phyloP scores from a whole-genome alignment of 1,140 invertebrate genomes.

The Aphis gossypii region DNA sequence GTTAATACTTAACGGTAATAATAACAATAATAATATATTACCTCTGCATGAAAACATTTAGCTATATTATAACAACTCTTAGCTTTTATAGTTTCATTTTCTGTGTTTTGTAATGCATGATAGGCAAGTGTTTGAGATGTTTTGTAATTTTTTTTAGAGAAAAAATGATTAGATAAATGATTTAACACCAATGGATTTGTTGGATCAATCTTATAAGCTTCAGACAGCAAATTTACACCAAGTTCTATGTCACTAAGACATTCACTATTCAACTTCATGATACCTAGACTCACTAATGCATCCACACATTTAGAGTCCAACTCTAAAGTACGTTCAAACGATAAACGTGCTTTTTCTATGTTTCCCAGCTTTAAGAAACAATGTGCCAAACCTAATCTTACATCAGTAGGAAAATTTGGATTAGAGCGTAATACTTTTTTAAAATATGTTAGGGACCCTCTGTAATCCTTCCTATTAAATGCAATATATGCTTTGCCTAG shows the following conservation, averaged over 20 bases:
- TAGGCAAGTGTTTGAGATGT: constrained; percentile 96
- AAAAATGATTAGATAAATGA: constrained; percentile 99
- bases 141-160: constrained; percentile 97
- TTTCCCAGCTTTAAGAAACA: constrained; percentile 97
- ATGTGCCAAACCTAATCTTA: constrained; percentile 96
- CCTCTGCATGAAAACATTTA: constrained; percentile 92
- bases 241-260: constrained; percentile 89
- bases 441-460: constrained; percentile 94
- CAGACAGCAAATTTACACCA: constrained; percentile 95
- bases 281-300: constrained; percentile 92
- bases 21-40: constrained; percentile 60
- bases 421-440: constrained; percentile 96
- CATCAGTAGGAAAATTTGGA: constrained; percentile 94
- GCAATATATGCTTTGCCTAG: constrained; percentile 68
- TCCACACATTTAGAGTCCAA: constrained; percentile 94
- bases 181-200: constrained; percentile 99
- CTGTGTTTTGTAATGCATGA: constrained; percentile 98
- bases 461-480: constrained; percentile 90
- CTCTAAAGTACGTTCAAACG: constrained; percentile 94
- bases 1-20: background rate
- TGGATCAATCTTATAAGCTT: constrained; percentile 96
- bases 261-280: constrained; percentile 92
- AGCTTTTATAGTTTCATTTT: constrained; percentile 98
- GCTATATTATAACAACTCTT: constrained; percentile 99
- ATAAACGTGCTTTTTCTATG: constrained; percentile 92